These are phyloP conservation scores for Forbesichthys agassizii DNA, from an alignment of 2,113 vertebrate species.

Conservation along the genomic window DNA sequence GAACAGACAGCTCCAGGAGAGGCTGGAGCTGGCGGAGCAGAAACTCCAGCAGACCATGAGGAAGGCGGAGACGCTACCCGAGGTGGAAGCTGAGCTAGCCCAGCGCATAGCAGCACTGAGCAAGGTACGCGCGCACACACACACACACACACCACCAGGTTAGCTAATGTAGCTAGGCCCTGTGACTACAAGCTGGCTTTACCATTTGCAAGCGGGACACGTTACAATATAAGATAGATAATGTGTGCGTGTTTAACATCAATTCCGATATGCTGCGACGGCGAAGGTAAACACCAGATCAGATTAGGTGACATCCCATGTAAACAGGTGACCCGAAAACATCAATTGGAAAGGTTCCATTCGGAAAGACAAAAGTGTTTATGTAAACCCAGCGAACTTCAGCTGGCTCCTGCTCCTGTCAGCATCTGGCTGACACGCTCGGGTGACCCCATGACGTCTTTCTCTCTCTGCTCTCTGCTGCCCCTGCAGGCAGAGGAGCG, in stretches of 20 bases:
- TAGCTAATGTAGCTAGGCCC: background rate
- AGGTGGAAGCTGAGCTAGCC: conserved; percentile 98
- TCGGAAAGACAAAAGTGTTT: too few relatives aligned
- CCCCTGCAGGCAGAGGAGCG: conserved; percentile 92
- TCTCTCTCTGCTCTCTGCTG: conserved; percentile 28
- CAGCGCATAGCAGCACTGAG: conserved; percentile 98
- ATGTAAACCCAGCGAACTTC: too few relatives aligned
- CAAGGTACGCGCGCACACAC: conserved; percentile 79
- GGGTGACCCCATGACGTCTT: conserved; percentile 73
- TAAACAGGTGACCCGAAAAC: too few relatives aligned
- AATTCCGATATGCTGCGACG: too few relatives aligned
- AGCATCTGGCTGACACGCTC: conserved; percentile 76
- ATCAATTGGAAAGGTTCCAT: too few relatives aligned
- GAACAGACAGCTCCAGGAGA: conserved; percentile 95
- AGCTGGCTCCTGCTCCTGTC: background rate
- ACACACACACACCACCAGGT: background rate
- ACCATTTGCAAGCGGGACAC: too few relatives aligned
- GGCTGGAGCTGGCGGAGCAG: conserved; percentile 95
- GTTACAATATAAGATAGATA: too few relatives aligned
- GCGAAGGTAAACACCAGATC: too few relatives aligned
- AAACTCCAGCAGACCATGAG: conserved; percentile 99
- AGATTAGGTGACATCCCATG: too few relatives aligned
- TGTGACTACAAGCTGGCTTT: background rate
- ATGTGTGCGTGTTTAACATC: too few relatives aligned
- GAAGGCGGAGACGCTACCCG: conserved; percentile 96